These are phyloP conservation scores for Macaria notata DNA, from an alignment of 2,888 invertebrate species.

Conservation along the genomic window DNA sequence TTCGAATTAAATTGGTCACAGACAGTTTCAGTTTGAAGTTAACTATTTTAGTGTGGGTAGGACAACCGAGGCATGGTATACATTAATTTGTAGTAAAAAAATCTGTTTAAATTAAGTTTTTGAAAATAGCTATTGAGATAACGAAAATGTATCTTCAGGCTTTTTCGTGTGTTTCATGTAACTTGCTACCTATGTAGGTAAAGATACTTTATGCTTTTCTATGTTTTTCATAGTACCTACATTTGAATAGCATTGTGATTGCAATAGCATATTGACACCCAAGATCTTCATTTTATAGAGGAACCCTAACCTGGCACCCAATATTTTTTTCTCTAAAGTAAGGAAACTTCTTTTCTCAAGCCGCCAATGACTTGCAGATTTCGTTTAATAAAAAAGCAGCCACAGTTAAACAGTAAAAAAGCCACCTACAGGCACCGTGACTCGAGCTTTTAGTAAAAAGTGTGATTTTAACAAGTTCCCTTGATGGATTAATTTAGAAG, in stretches of 20 bases:
- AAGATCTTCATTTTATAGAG: not conserved
- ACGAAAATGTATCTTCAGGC: too few relatives aligned
- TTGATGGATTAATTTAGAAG: conserved; percentile 63
- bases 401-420: conserved; percentile 28
- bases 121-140: too few relatives aligned
- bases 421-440: conserved; percentile 52
- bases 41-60: not conserved
- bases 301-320: conserved; percentile 21
- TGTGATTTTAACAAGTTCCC: conserved; percentile 54
- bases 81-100: too few relatives aligned
- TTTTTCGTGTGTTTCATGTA: too few relatives aligned
- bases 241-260: too few relatives aligned
- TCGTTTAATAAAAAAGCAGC: conserved; percentile 44
- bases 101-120: too few relatives aligned
- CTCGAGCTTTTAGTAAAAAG: conserved; percentile 43
- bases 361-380: conserved; percentile 62
- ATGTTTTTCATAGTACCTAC: too few relatives aligned
- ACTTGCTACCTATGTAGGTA: too few relatives aligned
- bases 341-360: conserved; percentile 55
- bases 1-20: conserved; percentile 45
- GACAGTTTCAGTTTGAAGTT: conserved; percentile 19
- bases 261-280: too few relatives aligned
- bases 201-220: too few relatives aligned
- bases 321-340: conserved; percentile 36
- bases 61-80: not conserved